Base-by-base conservation (phyloP, 2,888 invertebrate species). In the Clusia tigrina region DNA sequence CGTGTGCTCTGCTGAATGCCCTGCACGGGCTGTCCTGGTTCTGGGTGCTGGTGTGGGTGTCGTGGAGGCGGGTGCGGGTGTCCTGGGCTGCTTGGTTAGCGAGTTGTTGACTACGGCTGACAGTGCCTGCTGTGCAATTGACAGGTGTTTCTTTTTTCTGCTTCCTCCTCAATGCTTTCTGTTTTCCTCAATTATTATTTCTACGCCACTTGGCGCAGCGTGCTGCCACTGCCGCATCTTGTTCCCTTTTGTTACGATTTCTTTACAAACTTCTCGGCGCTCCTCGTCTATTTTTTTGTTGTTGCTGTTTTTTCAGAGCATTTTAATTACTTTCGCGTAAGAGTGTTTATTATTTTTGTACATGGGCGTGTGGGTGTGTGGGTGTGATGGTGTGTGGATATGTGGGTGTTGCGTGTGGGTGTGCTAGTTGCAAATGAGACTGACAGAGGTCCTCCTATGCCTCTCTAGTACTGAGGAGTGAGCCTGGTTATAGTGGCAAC, bases 91-190 rank as follows among this genome's bases (percentile, higher is more conserved):
- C n/a, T 25, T 54, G 25, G 51, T 42, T 54, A 38, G 37, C 48
- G 25, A 52, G 51, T 12, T 24, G 48, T 48, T 10, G 2, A 42
- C 12, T 6, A 25, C 51, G 25, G 17, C 67, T 17, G 37, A 42
- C 26, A 26, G 15, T 24, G 59, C 61, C 56, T 17, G 20, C n/a
- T 42, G 42, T 73, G 73, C 71, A 74, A 74, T 71, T 77, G 77
- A 77, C 77, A 77, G 77, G 76, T 77, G 74, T 65, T 58, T 53
- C 64, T 67, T 67, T 59, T 60, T 54, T 54, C 22, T 32, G 32
- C 52, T 32, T 56, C 51, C n/a, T 32, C 6, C 20, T 51, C 20
- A 1, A 3, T 24, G 23, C 25, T 24, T 15, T 53, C n/a, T 42
- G 42, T n/a, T 17, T 42, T 15, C 42, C 15, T 32, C 32, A 32